Conservation (phyloP, 1,140 invertebrate genomes). For the Coptotermes formosanus region DNA sequence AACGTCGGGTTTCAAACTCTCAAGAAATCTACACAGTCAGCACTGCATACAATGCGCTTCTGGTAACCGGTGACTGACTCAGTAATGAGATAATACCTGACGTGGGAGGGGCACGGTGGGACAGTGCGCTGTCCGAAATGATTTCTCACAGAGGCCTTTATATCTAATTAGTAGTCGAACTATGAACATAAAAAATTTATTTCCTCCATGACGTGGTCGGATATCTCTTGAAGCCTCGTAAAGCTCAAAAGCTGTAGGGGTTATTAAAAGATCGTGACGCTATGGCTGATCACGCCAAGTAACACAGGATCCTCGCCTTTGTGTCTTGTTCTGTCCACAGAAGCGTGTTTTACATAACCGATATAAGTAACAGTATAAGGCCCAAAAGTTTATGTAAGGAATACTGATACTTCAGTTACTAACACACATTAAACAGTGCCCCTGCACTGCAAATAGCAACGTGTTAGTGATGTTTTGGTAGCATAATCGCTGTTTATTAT, state of each 20-base stretch:
- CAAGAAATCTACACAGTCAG: too few species aligned
- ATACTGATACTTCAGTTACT: too few species aligned
- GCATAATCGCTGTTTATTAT: too few species aligned
- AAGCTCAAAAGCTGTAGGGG: not conserved
- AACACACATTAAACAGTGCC: too few species aligned
- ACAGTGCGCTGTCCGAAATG: too few species aligned
- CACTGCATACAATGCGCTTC: too few species aligned
- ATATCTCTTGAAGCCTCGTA: not conserved
- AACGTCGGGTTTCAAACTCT: too few species aligned
- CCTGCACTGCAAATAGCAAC: too few species aligned
- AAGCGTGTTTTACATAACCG: not conserved
- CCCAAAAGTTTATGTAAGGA: too few species aligned
- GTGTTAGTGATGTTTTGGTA: too few species aligned
- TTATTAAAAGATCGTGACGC: constrained; percentile 9
- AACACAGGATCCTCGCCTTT: not conserved
- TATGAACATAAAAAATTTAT: constrained; percentile 1
- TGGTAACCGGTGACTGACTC: too few species aligned
- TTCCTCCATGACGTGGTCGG: not conserved
- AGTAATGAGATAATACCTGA: not conserved
- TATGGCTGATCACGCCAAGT: not conserved
- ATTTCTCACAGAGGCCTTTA: not conserved
- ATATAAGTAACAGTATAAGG: not conserved
- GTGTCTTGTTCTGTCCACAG: not conserved
- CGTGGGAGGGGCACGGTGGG: not conserved
- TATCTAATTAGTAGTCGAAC: not conserved